phyloP scores from a whole-genome alignment of 2,113 vertebrate genomes.

The Prionailurus viverrinus region DNA sequence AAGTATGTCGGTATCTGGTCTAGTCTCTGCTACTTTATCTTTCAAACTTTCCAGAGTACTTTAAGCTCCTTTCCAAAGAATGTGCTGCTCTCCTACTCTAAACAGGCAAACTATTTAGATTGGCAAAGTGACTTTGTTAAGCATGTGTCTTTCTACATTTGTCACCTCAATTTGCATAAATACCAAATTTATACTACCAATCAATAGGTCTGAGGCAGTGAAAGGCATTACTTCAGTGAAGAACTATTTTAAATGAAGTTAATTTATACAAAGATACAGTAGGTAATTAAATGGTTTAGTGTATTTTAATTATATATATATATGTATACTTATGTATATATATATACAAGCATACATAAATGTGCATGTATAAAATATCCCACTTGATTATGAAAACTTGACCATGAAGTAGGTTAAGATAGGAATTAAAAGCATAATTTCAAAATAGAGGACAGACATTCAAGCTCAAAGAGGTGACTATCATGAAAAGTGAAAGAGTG shows the following conservation, averaged over 20 bases:
- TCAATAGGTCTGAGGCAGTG: background rate
- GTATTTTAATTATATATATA: background rate
- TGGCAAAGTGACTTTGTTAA: constrained; percentile 2
- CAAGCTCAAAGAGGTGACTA: background rate
- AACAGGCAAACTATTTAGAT: background rate
- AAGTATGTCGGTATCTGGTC: background rate
- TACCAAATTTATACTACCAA: background rate
- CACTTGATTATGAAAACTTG: background rate
- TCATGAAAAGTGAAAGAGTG: background rate
- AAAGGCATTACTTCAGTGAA: background rate
- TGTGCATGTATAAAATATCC: background rate
- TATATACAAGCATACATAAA: background rate
- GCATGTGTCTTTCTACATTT: background rate
- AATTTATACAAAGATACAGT: background rate
- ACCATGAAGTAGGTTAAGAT: background rate
- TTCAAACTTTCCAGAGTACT: background rate
- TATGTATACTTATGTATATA: background rate
- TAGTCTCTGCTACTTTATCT: background rate
- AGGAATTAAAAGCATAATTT: background rate
- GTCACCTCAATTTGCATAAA: constrained; percentile 11
- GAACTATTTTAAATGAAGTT: background rate
- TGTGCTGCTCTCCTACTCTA: background rate
- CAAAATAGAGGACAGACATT: background rate
- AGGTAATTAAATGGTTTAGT: background rate
- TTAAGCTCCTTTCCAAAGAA: constrained; percentile 21